Evolutionary conservation across 2,797 vertebrate species (phyloP), one percentile per base, ranked within the genome.

Genomic region (Trachurus trachurus): DNA sequence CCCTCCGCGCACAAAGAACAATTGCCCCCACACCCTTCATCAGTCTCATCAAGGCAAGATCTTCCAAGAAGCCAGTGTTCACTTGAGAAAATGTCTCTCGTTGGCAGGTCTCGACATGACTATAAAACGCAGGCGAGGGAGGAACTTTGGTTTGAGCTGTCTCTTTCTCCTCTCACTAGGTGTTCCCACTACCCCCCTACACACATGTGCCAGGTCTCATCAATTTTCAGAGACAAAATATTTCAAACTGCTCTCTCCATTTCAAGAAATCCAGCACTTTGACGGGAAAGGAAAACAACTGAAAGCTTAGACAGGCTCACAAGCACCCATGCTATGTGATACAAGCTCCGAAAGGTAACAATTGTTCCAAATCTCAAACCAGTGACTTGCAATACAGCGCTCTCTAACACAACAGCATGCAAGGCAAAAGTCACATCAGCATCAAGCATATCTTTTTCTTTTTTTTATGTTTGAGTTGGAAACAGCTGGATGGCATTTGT

Each of bases 61-160:
- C 94, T 63, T 95, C 96, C 97, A 97, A 97, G 98, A 73, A 72
- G 50, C 96, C 96, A 97, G 96, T 95, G 96, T 96, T 97, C 97
- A 97, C 96, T 96, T 97, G 97, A 97, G 96, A 96, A 95, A 92
- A 94, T 94, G 95, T 98, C 96, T 98, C 97, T 96, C 95, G 93
- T 96, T 97, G 98, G 97, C 98, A 99, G 98, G 98, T 99, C 98
- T 99, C 96, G 98, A 99, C 98, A 99, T 99, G 98, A 99, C 97
- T 97, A 96, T 95, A 96, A 96, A 92, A 95, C 97, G 95, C 96
- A 98, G 96, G 97, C 96, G 97, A 97, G 96, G 97, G 97, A 98
- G 97, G 97, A 98, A 64, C 70, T 72, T 72, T 72, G 70, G 97
- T 97, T 96, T 94, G 93, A 95, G 95, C 95, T 96, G 86, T 91